Evolutionary conservation across 2,888 invertebrate genomes (phyloP).

Genomic region (Malacosoma neustria): DNA sequence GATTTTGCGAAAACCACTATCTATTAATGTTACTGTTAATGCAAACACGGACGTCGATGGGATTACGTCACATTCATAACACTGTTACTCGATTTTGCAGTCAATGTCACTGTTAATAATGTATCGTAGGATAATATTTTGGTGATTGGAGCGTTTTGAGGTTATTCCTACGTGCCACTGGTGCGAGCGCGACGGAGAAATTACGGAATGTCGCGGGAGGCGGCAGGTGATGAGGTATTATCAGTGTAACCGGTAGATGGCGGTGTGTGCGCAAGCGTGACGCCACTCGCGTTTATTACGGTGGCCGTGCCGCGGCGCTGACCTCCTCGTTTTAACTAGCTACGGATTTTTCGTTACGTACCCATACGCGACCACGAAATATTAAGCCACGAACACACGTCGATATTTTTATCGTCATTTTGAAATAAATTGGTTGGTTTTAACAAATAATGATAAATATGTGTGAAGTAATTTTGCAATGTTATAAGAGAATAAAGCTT

Average conservation of each 20-base stretch:
- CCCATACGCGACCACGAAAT: slow-evolving; percentile 44
- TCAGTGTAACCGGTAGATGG: slow-evolving; percentile 48
- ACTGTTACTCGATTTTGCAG: slow-evolving; percentile 31
- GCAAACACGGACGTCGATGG: slow-evolving; percentile 25
- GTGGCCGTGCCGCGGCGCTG: slow-evolving; percentile 66
- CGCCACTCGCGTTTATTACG: slow-evolving; percentile 49
- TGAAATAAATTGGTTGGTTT: no score
- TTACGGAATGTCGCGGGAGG: slow-evolving; percentile 31
- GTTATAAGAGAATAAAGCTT: no score
- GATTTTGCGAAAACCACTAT: slow-evolving; percentile 53
- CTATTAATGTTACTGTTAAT: slow-evolving; percentile 39
- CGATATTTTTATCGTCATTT: no score
- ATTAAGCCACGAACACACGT: slow-evolving; percentile 40
- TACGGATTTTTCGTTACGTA: slow-evolving; percentile 64
- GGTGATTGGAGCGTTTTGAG: slow-evolving; percentile 58
- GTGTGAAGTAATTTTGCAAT: no score
- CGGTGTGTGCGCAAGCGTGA: slow-evolving; percentile 41
- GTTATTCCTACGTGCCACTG: slow-evolving; percentile 71
- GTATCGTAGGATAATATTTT: slow-evolving; percentile 49
- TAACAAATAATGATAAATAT: no score
- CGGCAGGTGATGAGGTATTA: slow-evolving; percentile 45
- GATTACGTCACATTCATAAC: slow-evolving; percentile 38
- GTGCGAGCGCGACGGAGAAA: slow-evolving; percentile 66
- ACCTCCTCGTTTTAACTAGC: slow-evolving; percentile 58
- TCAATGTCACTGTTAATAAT: slow-evolving; percentile 46